phyloP scores from a whole-genome alignment of 2,888 invertebrate genomes.

The Nysson spinosus region DNA sequence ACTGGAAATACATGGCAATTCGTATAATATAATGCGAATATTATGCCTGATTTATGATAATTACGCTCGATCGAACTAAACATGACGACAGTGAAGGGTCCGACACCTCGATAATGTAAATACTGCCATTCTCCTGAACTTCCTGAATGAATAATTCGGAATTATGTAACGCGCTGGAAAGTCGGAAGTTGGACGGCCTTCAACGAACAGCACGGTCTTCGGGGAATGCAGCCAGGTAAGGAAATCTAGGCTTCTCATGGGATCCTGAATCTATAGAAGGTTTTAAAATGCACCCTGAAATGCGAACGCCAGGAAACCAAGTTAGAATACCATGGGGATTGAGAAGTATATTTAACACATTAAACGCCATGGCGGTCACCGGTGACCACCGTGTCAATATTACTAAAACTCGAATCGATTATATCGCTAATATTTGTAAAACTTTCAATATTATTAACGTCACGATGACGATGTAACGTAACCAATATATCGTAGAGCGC shows the following conservation, averaged over 20 bases:
- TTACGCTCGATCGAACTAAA: constrained; percentile 3
- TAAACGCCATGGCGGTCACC: too few species aligned
- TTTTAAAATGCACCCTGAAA: neutral
- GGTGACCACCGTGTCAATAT: too few species aligned
- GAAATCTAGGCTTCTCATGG: constrained; percentile 30
- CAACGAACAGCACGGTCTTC: constrained; percentile 31
- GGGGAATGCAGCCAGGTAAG: constrained; percentile 45
- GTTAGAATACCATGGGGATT: too few species aligned
- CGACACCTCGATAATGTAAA: constrained; percentile 20
- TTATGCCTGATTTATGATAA: constrained; percentile 39
- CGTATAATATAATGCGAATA: constrained; percentile 33
- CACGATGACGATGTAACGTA: too few species aligned
- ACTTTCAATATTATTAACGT: too few species aligned
- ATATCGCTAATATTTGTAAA: too few species aligned
- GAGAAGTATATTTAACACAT: too few species aligned
- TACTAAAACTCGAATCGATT: too few species aligned
- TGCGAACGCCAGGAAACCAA: too few species aligned
- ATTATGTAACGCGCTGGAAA: constrained; percentile 37
- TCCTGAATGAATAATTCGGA: constrained; percentile 45
- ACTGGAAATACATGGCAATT: constrained; percentile 9
- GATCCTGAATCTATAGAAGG: constrained; percentile 11
- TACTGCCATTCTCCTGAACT: constrained; percentile 26
- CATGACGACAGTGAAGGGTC: constrained; percentile 20
- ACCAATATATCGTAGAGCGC: too few species aligned
- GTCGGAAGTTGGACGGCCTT: constrained; percentile 45